Evolutionary conservation across 2,797 vertebrate genomes (phyloP), one percentile per base, ranked within the genome.

Genomic region (Acipenser ruthenus): DNA sequence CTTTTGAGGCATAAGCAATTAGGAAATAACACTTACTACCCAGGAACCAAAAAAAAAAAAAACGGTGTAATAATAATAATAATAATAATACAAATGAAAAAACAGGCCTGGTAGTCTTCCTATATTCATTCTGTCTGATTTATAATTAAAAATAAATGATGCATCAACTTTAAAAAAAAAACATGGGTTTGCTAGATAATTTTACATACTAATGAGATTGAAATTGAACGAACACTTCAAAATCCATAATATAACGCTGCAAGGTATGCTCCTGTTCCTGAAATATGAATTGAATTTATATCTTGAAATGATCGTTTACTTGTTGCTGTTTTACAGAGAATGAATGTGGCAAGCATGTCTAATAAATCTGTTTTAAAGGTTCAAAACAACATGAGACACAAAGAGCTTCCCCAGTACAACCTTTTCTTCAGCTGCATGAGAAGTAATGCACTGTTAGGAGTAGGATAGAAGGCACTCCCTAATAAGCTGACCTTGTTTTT

Each of bases 121-220:
- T 60, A 68, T 66, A 65, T 73, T 70, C 67, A 67, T 55, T 53
- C 51, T 7, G 37, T 61, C 62, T 61, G 63, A 53, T 53, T 68
- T 70, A 68, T 71, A 74, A 77, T 70, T 69, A 70, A 73, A 73
- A 74, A 71, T 74, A 72, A 69, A 71, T 71, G 71, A 70, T 63
- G 69, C 67, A 58, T 72, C 69, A 65, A 70, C 64, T 65, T 51
- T 58, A 66, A 60, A 49, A 49, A 49, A 49, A 58, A 53, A 61
- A 66, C 70, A 49, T 63, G 64, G 51, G 62, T 61, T 60, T 68
- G 23, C 60, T 53, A 49, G 64, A 64, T 67, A 65, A 68, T 71
- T 68, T 73, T 48, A 62, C 68, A 60, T 63, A 71, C 51, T 72
- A 71, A 72, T 72, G 69, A 71, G 67, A 55, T 64, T 50, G 66